Evolutionary conservation across 2,888 invertebrate genomes (phyloP).

Genomic region (Amblyjoppa proteus): DNA sequence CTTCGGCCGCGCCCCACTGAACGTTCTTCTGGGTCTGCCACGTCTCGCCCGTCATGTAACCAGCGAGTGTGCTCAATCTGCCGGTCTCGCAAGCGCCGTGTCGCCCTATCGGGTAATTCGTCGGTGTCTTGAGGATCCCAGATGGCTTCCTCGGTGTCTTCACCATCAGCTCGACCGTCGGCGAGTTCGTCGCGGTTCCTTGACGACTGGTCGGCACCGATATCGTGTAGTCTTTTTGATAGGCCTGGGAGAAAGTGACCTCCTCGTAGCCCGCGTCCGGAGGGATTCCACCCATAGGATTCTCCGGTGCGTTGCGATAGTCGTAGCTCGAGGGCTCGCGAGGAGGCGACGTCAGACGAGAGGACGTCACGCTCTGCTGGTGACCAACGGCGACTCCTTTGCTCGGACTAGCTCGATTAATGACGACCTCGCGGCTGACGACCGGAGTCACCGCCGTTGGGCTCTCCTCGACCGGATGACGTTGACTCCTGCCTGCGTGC

Average conservation of each 20-base stretch:
- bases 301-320: constrained; percentile 37
- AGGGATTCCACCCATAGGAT: constrained; percentile 73
- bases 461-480: constrained; percentile 75
- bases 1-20: constrained; percentile 78
- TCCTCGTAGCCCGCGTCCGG: constrained; percentile 82
- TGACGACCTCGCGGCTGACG: constrained; percentile 59
- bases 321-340: constrained; percentile 55
- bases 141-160: constrained; percentile 75
- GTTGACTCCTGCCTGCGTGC: constrained; percentile 82
- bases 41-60: constrained; percentile 73
- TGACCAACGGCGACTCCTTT: constrained; percentile 48
- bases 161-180: constrained; percentile 48
- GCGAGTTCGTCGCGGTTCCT: neutral
- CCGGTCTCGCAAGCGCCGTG: constrained; percentile 69
- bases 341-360: neutral
- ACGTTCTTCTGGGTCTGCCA: constrained; percentile 79
- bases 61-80: constrained; percentile 69
- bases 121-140: constrained; percentile 79
- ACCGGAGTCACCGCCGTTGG: neutral
- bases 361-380: constrained; percentile 33
- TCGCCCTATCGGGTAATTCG: constrained; percentile 72
- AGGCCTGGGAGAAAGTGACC: constrained; percentile 71
- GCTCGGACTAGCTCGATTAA: constrained; percentile 5
- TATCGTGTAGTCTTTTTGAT: constrained; percentile 35
- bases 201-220: constrained; percentile 44